Conservation (phyloP, 2,888 invertebrate species). For the Sinodicranocentrus sp. region DNA sequence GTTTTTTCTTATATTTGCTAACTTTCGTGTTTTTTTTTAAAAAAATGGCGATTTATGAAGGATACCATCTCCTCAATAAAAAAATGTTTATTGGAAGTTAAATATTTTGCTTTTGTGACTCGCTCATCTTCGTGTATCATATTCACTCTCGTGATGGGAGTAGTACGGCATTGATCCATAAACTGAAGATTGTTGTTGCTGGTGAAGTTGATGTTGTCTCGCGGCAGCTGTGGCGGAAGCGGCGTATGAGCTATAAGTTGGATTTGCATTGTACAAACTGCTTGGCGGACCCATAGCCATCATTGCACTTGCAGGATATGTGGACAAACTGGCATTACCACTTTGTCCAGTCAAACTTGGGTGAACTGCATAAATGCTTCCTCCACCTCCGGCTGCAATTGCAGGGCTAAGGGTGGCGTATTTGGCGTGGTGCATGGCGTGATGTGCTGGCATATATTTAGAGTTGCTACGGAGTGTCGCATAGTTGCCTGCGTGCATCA, state of each 20-base stretch:
- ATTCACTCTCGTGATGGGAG: constrained; percentile 74
- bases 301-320: constrained; percentile 63
- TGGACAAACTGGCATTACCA: constrained; percentile 64
- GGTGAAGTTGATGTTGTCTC: constrained; percentile 47
- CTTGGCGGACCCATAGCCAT: constrained; percentile 55
- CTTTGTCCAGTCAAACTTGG: constrained; percentile 55
- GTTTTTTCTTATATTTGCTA: no score
- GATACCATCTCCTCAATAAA: no score
- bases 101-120: no score
- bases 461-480: constrained; percentile 50
- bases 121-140: constrained; percentile 71
- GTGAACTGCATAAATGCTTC: constrained; percentile 70
- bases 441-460: constrained; percentile 54
- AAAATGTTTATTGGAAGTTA: no score
- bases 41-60: no score
- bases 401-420: constrained; percentile 59
- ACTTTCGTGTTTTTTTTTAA: no score
- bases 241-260: constrained; percentile 58
- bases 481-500: constrained; percentile 56
- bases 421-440: constrained; percentile 61
- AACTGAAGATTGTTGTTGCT: constrained; percentile 68
- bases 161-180: constrained; percentile 75
- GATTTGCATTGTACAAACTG: constrained; percentile 68
- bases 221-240: constrained; percentile 40
- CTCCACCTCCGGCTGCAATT: constrained; percentile 60